Evolutionary conservation across 2,888 invertebrate genomes (phyloP), one percentile per base, ranked within the genome.

Genomic region (Cantharis lateralis): DNA sequence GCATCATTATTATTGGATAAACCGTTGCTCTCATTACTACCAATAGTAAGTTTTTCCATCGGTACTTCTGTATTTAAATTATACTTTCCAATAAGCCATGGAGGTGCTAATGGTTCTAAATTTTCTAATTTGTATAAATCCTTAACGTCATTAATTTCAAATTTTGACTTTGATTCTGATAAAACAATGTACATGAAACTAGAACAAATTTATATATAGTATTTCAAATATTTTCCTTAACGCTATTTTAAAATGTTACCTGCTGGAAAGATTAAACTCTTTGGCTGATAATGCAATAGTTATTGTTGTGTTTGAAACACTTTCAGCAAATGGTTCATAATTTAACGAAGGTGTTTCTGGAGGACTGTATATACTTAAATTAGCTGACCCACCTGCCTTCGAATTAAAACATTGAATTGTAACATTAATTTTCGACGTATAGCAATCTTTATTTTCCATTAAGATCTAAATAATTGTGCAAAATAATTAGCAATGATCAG

Each of bases 271-370:
- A 10, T 3, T 0, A 10, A 11, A 28, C 10, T 28, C 16, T 9
- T n/a, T 15, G 15, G 75, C 13, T 32, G 15, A 10, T 62, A 76
- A 75, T 28, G 77, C 68, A 10, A 80, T 13, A 18, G 28, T 18
- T 15, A 79, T 61, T 4, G 76, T 71, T n/a, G 62, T 75, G 32
- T 80, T 79, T 15, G 68, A 71, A 24, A 75, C 61, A 11, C 16
- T 24, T 18, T 69, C 24, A 62, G 76, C 16, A 16, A n/a, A 10
- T 10, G 76, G 79, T 10, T 62, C n/a, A 3, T 20, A n/a, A 15
- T 1, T 11, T 28, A 76, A 70, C 9, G n/a, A 13, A 20, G 74
- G 69, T 10, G 62, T 69, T 68, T 10, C 32, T 32, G 78, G 78
- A 26, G 78, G 78, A 63, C 73, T 76, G 61, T 15, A 48, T 16